A percentile compares a stretch with the other conserved stretches of the same genome.
Conservation (phyloP, 2,888 invertebrate genomes). For the Drosophila gaucha region DNA sequence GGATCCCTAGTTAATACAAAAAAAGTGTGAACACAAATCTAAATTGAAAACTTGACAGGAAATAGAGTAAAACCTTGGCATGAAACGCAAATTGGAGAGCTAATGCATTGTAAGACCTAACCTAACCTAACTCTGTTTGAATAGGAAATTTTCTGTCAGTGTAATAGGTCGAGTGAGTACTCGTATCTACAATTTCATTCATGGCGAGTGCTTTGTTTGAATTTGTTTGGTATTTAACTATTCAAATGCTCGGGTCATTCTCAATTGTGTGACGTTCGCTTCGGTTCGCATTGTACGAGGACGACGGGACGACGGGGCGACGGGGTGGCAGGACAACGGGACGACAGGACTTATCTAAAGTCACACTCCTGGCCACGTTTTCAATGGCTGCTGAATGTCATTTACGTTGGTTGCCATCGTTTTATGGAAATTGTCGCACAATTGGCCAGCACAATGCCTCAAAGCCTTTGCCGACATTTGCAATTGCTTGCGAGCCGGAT, state of each 20-base stretch:
- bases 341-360: conserved; percentile 41
- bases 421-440: conserved; percentile 38
- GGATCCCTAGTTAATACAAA: too few species aligned
- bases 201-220: conserved; percentile 34
- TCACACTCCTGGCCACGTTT: conserved; percentile 41
- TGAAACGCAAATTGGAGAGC: too few species aligned
- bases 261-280: conserved; percentile 30
- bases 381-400: conserved; percentile 16
- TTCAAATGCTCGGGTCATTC: conserved; percentile 40
- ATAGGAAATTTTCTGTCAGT: background rate
- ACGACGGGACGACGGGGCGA: conserved; percentile 8
- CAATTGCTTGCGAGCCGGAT: conserved; percentile 43
- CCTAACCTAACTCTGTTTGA: background rate
- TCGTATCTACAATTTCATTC: conserved; percentile 38
- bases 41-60: too few species aligned
- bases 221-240: conserved; percentile 39
- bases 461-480: conserved; percentile 34
- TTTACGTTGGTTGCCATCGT: conserved; percentile 25
- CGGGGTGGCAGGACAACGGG: too few species aligned
- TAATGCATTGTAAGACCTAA: too few species aligned
- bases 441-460: conserved; percentile 29
- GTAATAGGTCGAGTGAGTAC: background rate
- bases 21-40: too few species aligned
- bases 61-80: too few species aligned
- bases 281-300: background rate